A percentile compares a stretch with the other conserved stretches of the same genome.
Evolutionary conservation across 2,797 vertebrate species (phyloP).

Genomic region (Threskiornis aethiopicus): DNA sequence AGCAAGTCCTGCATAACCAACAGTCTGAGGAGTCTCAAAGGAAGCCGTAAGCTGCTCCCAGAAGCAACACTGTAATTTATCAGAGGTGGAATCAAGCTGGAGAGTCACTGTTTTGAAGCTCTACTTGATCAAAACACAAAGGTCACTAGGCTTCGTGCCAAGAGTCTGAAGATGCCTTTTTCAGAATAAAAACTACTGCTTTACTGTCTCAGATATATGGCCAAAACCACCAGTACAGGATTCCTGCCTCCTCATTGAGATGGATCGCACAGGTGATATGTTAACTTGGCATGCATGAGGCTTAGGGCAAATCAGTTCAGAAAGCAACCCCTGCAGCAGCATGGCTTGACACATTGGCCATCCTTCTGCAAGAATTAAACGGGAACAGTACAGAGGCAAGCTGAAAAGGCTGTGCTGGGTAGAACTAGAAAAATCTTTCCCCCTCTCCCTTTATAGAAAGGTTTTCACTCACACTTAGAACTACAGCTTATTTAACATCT

Average conservation of each 20-base stretch:
- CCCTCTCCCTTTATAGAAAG: not conserved
- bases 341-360: rapidly evolving
- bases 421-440: not conserved
- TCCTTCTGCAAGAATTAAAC: not conserved
- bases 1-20: not conserved
- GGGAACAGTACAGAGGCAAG: not conserved
- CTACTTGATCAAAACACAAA: not conserved
- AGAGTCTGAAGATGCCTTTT: not conserved
- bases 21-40: not conserved
- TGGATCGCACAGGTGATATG: not conserved
- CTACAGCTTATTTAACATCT: not conserved
- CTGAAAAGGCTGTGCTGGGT: not conserved
- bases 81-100: not conserved
- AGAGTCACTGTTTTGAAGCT: not conserved
- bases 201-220: not conserved
- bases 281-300: rapidly evolving
- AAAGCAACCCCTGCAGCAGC: not conserved
- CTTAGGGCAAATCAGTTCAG: not conserved
- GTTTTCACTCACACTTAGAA: not conserved
- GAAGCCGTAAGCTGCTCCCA: not conserved
- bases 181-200: not conserved
- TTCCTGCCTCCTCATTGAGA: not conserved
- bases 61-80: not conserved
- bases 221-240: rapidly evolving
- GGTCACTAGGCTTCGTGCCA: not conserved